Evolutionary conservation across 1,140 invertebrate species (phyloP), one percentile per base, ranked within the genome.

Genomic region (Brachionus angularis): DNA sequence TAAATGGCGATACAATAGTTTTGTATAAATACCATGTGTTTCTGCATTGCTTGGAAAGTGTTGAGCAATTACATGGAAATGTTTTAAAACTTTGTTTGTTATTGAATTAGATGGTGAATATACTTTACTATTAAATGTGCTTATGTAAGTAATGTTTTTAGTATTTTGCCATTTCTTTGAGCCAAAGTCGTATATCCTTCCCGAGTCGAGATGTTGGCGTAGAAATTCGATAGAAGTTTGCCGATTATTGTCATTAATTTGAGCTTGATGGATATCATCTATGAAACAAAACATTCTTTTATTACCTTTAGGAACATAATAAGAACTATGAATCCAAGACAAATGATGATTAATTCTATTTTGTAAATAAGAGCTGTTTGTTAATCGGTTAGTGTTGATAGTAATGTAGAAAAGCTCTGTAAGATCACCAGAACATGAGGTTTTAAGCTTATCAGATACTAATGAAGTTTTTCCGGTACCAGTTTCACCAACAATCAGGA

Each of bases 401-500:
- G 75, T 76, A 3, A 81, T 76, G 1, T 78, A 78, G 14, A 80
- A 74, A 2, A 80, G 77, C 64, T 82, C 80, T 7, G 79, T 79
- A 25, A 82, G 77, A 62, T 81, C 80, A 12, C 80, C 80, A n/a
- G 78, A 79, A 69, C 79, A 80, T 2, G 80, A 78, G 18, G 79
- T 78, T 29, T 77, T 72, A n/a, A 82, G 77, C 36, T 79, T 73
- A 31, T 82, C 80, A 55, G 76, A 78, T 2, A 81, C 75, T 23
- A 82, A 77, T 7, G 79, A 75, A 4, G 78, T 77, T 64, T 82
- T 82, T 16, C 80, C 80, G 76, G 79, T 79, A 23, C 80, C 80
- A 55, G 77, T 76, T 55, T 78, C 77, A 5, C 80, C 80, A 18
- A 82, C 78, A 25, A 82, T 69, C 75, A 82, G 75, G 25, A 81